A percentile compares a stretch with the other conserved stretches of the same genome.
Conservation (phyloP, 2,888 invertebrate genomes). For the Amblyjoppa fuscipennis region DNA sequence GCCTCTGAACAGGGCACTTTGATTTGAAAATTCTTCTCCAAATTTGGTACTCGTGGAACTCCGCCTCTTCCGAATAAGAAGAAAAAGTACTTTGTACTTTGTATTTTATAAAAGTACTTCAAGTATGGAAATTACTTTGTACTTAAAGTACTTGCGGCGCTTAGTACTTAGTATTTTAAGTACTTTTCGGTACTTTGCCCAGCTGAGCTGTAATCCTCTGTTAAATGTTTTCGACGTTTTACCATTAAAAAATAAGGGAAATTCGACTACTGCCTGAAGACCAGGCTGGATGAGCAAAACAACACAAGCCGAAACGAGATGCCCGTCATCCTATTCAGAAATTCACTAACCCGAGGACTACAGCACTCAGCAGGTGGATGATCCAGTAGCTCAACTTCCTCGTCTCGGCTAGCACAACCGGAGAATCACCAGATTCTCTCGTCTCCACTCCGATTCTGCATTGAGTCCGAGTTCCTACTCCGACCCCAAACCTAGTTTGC, state of each 20-base stretch:
- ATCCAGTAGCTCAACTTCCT: conserved; percentile 50
- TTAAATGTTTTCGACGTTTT: not conserved
- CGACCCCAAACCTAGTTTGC: conserved; percentile 70
- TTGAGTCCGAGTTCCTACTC: conserved; percentile 55
- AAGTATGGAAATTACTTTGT: too few relatives aligned
- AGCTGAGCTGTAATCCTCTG: not conserved
- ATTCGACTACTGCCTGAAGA: not conserved
- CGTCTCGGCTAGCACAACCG: conserved; percentile 28
- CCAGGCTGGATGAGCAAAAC: conserved; percentile 24
- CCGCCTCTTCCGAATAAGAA: too few relatives aligned
- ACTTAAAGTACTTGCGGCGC: too few relatives aligned
- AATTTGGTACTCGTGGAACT: too few relatives aligned
- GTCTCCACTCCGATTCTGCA: conserved; percentile 51
- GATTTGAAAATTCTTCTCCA: too few relatives aligned
- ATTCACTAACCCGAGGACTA: conserved; percentile 53
- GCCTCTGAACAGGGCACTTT: too few relatives aligned
- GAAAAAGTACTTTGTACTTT: too few relatives aligned
- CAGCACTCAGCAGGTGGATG: conserved; percentile 62
- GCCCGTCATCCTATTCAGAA: conserved; percentile 52
- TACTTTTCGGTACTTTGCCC: too few relatives aligned
- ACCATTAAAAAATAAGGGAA: not conserved
- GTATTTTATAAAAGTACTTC: too few relatives aligned
- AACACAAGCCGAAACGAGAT: conserved; percentile 28
- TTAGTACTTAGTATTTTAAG: too few relatives aligned
- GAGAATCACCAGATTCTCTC: conserved; percentile 53